phyloP scores from a whole-genome alignment of 2,888 invertebrate genomes.

The Petrolisthes manimaculis region DNA sequence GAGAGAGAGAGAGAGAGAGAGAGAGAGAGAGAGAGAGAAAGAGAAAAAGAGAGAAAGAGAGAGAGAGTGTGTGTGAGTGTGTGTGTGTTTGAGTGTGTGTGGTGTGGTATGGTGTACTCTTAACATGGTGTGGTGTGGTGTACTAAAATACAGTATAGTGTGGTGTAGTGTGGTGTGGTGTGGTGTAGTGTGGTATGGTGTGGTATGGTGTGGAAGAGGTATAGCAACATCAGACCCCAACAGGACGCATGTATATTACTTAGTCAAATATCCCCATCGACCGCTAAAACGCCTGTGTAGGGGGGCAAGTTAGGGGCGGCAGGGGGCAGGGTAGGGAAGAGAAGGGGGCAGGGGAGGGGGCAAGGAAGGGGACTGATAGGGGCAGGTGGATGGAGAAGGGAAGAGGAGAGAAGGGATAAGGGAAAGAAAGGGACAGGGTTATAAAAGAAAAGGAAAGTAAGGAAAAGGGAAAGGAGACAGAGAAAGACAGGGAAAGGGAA shows the following conservation, averaged over 20 bases:
- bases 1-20: not conserved
- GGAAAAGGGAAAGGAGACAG: not conserved
- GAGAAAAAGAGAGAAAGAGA: not conserved
- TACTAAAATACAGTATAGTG: too few relatives aligned
- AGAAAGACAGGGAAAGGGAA: not conserved
- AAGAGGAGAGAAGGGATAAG: not conserved
- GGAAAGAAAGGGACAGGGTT: not conserved
- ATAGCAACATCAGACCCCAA: too few relatives aligned
- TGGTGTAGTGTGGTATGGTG: too few relatives aligned
- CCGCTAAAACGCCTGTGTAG: constrained; percentile 27
- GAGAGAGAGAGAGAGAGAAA: not conserved
- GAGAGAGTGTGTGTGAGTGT: not conserved
- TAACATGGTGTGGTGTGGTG: too few relatives aligned
- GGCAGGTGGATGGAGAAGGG: not conserved
- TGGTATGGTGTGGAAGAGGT: too few relatives aligned
- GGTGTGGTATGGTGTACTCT: too few relatives aligned
- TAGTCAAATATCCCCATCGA: constrained; percentile 44
- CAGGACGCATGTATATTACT: constrained; percentile 16
- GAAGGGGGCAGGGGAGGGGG: not conserved
- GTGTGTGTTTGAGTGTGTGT: constrained; percentile 18
- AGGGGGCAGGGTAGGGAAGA: not conserved
- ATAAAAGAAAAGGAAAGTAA: not conserved
- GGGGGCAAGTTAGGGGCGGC: too few relatives aligned
- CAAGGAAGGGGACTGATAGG: not conserved
- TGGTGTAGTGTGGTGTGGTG: too few relatives aligned